Conservation (phyloP, 2,888 invertebrate species). For the Chloroclystis v-ata region DNA sequence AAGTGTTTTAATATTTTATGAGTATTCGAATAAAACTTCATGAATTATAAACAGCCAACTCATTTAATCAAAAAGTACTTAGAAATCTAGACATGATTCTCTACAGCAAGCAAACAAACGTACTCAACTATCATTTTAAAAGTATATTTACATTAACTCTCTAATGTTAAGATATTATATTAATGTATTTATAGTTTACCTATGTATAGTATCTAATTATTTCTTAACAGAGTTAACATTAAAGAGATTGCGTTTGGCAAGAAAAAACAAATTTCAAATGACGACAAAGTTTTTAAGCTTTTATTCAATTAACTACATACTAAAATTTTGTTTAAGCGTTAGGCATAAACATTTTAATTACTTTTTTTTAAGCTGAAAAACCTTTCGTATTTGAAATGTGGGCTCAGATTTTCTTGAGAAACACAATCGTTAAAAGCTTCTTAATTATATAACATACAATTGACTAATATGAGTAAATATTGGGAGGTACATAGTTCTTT, state of each 20-base stretch:
- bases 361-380: conserved; percentile 7
- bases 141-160: conserved; percentile 14
- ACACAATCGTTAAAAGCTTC: conserved; percentile 39
- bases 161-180: neutral
- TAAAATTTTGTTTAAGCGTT: too few relatives aligned
- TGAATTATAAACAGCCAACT: conserved; percentile 38
- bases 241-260: conserved; percentile 14
- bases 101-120: conserved; percentile 10
- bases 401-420: conserved; percentile 59
- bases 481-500: neutral
- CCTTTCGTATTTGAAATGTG: conserved; percentile 54
- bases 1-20: neutral
- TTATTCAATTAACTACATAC: neutral
- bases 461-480: neutral
- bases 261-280: conserved; percentile 30
- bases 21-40: conserved; percentile 12
- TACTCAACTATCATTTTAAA: neutral
- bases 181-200: neutral
- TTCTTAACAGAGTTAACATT: neutral
- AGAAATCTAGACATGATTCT: conserved; percentile 14
- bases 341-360: too few relatives aligned
- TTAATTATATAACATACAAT: conserved; percentile 6
- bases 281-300: conserved; percentile 13
- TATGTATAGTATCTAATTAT: neutral
- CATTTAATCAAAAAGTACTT: conserved; percentile 35